A percentile compares a stretch with the other conserved stretches of the same genome.
phyloP scores from a whole-genome alignment of 1,140 invertebrate genomes.

The Achroia grisella region DNA sequence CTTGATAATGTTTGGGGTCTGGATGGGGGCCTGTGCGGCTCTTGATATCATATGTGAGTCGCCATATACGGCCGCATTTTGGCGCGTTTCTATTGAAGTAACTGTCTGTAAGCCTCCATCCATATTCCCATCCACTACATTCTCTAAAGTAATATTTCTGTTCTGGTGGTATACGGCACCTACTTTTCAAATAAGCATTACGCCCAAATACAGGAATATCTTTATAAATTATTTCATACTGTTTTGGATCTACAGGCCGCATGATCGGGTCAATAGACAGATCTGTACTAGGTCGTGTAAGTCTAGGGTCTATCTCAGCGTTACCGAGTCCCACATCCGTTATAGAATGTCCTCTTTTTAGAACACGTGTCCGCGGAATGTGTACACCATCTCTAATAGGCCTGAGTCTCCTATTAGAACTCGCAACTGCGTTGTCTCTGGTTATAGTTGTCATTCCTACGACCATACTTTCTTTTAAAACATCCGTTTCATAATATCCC shows the following conservation, averaged over 20 bases:
- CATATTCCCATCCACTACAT: constrained; percentile 18
- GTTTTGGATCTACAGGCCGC: constrained; percentile 19
- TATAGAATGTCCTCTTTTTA: constrained; percentile 24
- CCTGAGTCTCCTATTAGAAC: constrained; percentile 11
- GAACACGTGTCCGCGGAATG: constrained; percentile 10
- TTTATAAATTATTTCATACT: constrained; percentile 23
- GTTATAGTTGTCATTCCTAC: constrained; percentile 22
- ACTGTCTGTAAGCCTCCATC: constrained; percentile 26
- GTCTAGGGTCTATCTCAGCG: constrained; percentile 23
- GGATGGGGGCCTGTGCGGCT: constrained; percentile 26
- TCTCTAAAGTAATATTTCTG: constrained; percentile 25
- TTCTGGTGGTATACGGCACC: constrained; percentile 17
- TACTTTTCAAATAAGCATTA: constrained; percentile 14
- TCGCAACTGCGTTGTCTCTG: constrained; percentile 15
- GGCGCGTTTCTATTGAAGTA: constrained; percentile 10
- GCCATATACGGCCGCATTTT: constrained; percentile 9
- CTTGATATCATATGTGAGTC: constrained; percentile 10
- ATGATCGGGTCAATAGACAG: constrained; percentile 22
- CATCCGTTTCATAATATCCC: constrained; percentile 20
- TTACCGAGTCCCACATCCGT: constrained; percentile 23
- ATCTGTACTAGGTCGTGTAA: constrained; percentile 18
- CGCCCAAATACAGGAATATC: constrained; percentile 20
- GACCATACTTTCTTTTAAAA: constrained; percentile 11
- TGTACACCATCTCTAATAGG: constrained; percentile 13
- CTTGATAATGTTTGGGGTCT: constrained; percentile 26